These are phyloP conservation scores for Triplophysa siluroides DNA, from an alignment of 2,113 vertebrate species.

Conservation along the genomic window DNA sequence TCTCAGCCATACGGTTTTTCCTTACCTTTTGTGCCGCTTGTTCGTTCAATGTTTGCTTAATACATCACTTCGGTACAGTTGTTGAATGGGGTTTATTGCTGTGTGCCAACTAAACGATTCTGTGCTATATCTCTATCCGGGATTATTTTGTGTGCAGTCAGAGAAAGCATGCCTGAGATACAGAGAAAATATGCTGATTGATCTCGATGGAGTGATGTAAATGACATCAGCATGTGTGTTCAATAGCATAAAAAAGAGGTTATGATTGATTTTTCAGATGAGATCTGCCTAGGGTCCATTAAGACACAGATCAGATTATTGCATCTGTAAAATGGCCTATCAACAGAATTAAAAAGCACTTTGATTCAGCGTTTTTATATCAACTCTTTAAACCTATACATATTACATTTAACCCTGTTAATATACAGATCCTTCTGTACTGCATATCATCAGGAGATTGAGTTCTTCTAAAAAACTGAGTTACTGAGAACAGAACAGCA, in stretches of 20 bases:
- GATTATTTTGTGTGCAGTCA: constrained; percentile 24
- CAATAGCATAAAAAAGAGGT: constrained; percentile 15
- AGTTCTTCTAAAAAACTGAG: neutral
- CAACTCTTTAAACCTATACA: neutral
- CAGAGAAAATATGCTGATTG: constrained; percentile 17
- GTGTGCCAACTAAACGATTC: neutral
- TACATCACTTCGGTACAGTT: neutral
- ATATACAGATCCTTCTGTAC: neutral
- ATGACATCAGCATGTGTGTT: constrained; percentile 23
- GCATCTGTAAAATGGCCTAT: constrained; percentile 16
- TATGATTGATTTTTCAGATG: constrained; percentile 29
- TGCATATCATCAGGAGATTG: neutral
- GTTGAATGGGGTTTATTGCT: neutral
- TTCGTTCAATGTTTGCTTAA: neutral
- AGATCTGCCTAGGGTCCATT: constrained; percentile 12
- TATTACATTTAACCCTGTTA: constrained; percentile 11
- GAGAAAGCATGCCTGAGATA: neutral
- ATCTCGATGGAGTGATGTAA: constrained; percentile 21
- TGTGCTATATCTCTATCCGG: neutral
- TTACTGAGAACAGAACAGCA: neutral
- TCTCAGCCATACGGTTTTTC: constrained; percentile 2
- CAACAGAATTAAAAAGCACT: constrained; percentile 1
- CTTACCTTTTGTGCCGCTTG: neutral
- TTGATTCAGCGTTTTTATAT: neutral
- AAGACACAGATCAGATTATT: neutral